Conservation (phyloP, 2,888 invertebrate genomes). For the Orchesella flavescens region DNA sequence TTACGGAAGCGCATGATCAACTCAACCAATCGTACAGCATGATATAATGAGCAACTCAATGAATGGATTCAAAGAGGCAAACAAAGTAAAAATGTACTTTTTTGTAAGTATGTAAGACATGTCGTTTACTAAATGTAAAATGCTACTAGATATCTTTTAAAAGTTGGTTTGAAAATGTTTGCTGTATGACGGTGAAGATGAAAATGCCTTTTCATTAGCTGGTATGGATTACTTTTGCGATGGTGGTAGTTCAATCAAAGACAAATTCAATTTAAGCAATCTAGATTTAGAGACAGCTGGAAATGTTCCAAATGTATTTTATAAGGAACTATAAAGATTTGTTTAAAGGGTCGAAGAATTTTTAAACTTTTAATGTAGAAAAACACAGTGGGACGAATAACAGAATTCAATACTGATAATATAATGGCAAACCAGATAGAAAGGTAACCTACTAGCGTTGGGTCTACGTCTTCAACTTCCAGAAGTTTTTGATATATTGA, state of each 20-base stretch:
- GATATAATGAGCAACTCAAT: not conserved
- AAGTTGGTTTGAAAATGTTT: not conserved
- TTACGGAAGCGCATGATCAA: conserved; percentile 52
- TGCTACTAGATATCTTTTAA: not conserved
- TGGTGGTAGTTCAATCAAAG: conserved; percentile 60
- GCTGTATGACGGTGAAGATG: conserved; percentile 27
- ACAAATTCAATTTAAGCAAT: conserved; percentile 49
- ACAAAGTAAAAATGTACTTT: too few species aligned
- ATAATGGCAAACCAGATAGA: conserved; percentile 53
- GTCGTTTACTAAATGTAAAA: not conserved
- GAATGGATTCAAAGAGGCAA: not conserved
- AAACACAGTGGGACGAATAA: conserved; percentile 59
- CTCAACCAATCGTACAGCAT: conserved; percentile 4
- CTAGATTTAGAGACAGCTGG: conserved; percentile 50
- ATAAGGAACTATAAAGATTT: conserved; percentile 49
- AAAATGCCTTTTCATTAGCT: conserved; percentile 55
- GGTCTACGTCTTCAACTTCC: conserved; percentile 92
- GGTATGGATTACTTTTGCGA: conserved; percentile 51
- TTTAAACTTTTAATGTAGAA: conserved; percentile 61
- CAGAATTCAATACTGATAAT: conserved; percentile 60
- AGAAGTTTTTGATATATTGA: conserved; percentile 94
- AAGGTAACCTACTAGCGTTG: conserved; percentile 84
- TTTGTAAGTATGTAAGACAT: too few species aligned
- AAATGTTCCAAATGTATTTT: conserved; percentile 62
- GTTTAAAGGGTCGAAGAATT: conserved; percentile 57